Evolutionary conservation across 2,113 vertebrate species (phyloP).

Genomic region (Loxodonta africana): DNA sequence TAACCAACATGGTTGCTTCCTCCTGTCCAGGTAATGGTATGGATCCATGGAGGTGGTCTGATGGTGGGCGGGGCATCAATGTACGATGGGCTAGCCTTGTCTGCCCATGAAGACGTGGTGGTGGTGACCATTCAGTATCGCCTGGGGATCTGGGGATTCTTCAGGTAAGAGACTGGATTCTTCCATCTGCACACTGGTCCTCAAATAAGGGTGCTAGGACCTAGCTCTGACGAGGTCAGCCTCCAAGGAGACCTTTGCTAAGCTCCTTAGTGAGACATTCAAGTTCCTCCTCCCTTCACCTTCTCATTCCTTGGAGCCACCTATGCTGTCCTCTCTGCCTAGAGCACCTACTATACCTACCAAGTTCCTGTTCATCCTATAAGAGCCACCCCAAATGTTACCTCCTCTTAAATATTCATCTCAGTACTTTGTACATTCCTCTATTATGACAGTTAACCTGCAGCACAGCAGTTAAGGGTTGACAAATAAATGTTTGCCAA

Average conservation of each 20-base stretch:
- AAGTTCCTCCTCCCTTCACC: not conserved
- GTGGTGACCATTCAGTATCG: slow-evolving; percentile 92
- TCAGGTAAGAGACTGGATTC: slow-evolving; percentile 86
- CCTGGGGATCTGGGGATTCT: slow-evolving; percentile 90
- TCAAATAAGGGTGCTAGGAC: accelerated
- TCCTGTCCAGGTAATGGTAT: slow-evolving; percentile 90
- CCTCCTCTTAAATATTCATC: not conserved
- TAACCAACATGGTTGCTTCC: not conserved
- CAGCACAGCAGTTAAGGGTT: no score
- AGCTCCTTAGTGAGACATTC: not conserved
- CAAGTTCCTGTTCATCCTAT: not conserved
- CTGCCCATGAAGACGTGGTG: slow-evolving; percentile 90
- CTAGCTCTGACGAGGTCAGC: not conserved
- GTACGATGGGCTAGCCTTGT: slow-evolving; percentile 87
- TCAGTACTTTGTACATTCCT: accelerated
- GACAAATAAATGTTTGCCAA: not conserved
- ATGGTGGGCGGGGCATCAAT: slow-evolving; percentile 82
- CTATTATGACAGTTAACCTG: accelerated
- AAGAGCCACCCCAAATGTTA: not conserved
- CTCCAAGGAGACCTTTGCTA: not conserved
- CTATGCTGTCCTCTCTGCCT: not conserved
- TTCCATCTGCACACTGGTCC: accelerated
- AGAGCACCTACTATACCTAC: not conserved
- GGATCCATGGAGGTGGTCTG: slow-evolving; percentile 92
- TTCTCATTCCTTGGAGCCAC: not conserved